Evolutionary conservation across 92 coral and sea anemone genomes (phyloP), one percentile per base, ranked within the genome.

Genomic region (Paragorgia papillata): DNA sequence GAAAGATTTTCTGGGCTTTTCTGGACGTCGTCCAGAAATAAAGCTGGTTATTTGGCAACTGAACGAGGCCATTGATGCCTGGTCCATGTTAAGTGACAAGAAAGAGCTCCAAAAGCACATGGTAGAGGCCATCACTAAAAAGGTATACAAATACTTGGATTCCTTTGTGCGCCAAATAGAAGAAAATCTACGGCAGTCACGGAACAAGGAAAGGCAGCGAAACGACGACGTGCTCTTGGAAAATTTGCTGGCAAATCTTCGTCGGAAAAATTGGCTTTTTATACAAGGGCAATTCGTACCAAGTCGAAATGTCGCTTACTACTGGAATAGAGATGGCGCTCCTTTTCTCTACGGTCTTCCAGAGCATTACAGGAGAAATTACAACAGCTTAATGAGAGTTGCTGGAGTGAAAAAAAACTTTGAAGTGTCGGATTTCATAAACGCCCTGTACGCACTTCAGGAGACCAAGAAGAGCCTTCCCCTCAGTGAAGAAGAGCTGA

Each of bases 341-440:
- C 96, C 96, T 26, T 85, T 76, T 46, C 59, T 90, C 39, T 33
- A 79, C n/a, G 44, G 48, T 64, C 74, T 90, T 4, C 89, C 88
- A 9, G 37, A 43, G 2, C 57, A 74, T 8, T 59, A 68, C 15
- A 13, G 29, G 13, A 27, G 7, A 3, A 63, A 25, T 18, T 90
- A 63, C 61, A 8, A 28, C 7, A 49, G 57, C 14, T 63, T 90
- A 9, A 57, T 90, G 69, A 66, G 31, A 40, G 54, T 24, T 17
- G 83, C 41, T 25, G 86, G 88, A 0, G 89, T 88, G 0, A 75
- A 81, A 31, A 73, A 85, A 28, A 59, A 66, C 1, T 90, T 90
- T 64, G 64, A 76, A 18, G 60, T 28, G 24, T 14, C 15, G n/a
- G 96, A 90, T 30, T 90, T 77, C 49, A 21, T 82, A 15, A 30